A percentile compares a stretch with the other conserved stretches of the same genome.
Evolutionary conservation across 2,113 vertebrate species (phyloP).

Genomic region (Taxidea taxus): DNA sequence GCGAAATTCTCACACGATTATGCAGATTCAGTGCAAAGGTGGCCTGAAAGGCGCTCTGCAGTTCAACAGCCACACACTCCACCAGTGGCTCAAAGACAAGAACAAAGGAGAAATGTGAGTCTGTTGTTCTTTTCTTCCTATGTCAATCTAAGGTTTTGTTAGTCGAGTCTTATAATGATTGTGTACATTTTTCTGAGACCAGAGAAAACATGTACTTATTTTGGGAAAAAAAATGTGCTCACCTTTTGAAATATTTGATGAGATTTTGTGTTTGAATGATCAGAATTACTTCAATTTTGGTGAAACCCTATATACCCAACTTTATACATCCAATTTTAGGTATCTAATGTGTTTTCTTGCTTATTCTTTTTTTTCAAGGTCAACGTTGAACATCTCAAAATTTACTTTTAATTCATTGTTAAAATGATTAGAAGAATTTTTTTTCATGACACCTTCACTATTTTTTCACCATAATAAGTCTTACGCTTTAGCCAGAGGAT

Average conservation of each 20-base stretch:
- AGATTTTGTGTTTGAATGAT: not conserved
- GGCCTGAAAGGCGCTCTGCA: conserved; percentile 97
- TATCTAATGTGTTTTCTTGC: not conserved
- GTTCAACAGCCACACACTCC: conserved; percentile 97
- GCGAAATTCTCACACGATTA: conserved; percentile 97
- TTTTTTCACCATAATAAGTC: conserved; percentile 29
- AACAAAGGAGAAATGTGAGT: conserved; percentile 99
- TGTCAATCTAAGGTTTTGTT: not conserved
- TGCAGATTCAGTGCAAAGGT: conserved; percentile 99
- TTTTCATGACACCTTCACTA: conserved; percentile 2
- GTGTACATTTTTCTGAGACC: not conserved
- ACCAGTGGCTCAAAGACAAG: conserved; percentile 99
- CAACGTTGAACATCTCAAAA: not conserved
- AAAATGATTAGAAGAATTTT: not conserved
- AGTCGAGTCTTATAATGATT: not conserved
- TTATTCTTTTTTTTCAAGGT: not conserved
- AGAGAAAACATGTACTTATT: not conserved
- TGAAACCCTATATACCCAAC: not conserved
- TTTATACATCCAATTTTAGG: not conserved
- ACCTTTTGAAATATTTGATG: conserved; percentile 36
- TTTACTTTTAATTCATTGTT: conserved; percentile 27
- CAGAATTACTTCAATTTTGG: conserved; percentile 16
- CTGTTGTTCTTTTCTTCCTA: not conserved
- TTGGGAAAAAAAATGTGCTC: not conserved
- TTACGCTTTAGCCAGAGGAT: not conserved